Percentiles rank a stretch among this genome's conserved stretches.
These are phyloP conservation scores for Lottia scabra DNA, from an alignment of 2,888 invertebrate genomes.

Conservation along the genomic window DNA sequence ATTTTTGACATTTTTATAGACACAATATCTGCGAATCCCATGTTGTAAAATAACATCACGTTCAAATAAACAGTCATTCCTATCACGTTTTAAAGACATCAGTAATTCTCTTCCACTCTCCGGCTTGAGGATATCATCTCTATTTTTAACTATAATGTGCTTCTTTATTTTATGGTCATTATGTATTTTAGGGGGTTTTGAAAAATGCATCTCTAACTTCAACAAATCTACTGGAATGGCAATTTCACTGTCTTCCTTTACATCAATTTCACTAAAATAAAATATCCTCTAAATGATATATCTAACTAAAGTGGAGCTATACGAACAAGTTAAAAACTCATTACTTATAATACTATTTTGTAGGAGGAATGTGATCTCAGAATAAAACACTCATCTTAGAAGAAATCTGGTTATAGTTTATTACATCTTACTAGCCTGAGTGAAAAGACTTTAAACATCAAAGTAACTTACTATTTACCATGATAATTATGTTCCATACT, in stretches of 20 bases:
- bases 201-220: slow-evolving; percentile 86
- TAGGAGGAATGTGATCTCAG: no score
- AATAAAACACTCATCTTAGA: neutral
- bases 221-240: slow-evolving; percentile 76
- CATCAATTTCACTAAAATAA: neutral
- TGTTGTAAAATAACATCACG: slow-evolving; percentile 23
- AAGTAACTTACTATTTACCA: no score
- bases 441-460: no score
- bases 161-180: slow-evolving; percentile 79
- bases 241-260: slow-evolving; percentile 63
- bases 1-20: slow-evolving; percentile 20
- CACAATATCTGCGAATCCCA: slow-evolving; percentile 24
- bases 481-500: no score
- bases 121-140: slow-evolving; percentile 9
- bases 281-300: no score
- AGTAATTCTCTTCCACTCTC: slow-evolving; percentile 1
- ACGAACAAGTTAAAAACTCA: no score
- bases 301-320: no score
- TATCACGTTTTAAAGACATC: no score
- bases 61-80: slow-evolving; percentile 15
- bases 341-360: no score
- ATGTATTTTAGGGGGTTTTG: slow-evolving; percentile 85
- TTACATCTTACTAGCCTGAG: no score
- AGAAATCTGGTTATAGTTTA: no score
- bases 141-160: slow-evolving; percentile 28